Evolutionary conservation across 92 coral and sea anemone species (phyloP).

Genomic region (Palythoa heliodiscus): DNA sequence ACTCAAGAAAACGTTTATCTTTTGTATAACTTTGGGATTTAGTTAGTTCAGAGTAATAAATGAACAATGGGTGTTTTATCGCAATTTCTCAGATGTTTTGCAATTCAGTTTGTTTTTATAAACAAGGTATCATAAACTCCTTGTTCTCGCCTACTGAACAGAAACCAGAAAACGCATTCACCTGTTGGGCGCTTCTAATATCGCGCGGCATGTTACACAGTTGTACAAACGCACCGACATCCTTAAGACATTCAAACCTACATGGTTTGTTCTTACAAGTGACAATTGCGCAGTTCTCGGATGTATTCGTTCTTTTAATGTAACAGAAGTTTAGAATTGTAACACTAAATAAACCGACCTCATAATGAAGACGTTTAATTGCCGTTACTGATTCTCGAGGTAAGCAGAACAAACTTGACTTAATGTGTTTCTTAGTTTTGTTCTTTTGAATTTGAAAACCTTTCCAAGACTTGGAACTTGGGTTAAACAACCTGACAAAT

Average conservation of each 20-base stretch:
- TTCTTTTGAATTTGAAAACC: too few relatives aligned
- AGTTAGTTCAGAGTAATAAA: too few relatives aligned
- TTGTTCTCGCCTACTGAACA: background rate
- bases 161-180: background rate
- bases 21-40: background rate
- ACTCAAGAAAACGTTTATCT: background rate
- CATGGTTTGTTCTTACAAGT: too few relatives aligned
- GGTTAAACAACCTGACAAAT: too few relatives aligned
- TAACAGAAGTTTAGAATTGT: too few relatives aligned
- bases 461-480: too few relatives aligned
- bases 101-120: background rate
- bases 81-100: background rate
- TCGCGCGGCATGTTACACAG: slow-evolving; percentile 7
- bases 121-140: slow-evolving; percentile 7
- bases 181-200: background rate
- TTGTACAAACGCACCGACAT: background rate
- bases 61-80: background rate
- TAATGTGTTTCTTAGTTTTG: too few relatives aligned
- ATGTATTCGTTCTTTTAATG: background rate
- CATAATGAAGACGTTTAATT: too few relatives aligned
- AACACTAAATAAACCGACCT: too few relatives aligned
- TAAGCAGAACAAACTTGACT: too few relatives aligned
- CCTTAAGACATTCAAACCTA: background rate
- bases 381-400: too few relatives aligned
- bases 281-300: background rate